Evolutionary conservation across 2,113 vertebrate species (phyloP), one percentile per base, ranked within the genome.

Genomic region (Hippocampus mohnikei): DNA sequence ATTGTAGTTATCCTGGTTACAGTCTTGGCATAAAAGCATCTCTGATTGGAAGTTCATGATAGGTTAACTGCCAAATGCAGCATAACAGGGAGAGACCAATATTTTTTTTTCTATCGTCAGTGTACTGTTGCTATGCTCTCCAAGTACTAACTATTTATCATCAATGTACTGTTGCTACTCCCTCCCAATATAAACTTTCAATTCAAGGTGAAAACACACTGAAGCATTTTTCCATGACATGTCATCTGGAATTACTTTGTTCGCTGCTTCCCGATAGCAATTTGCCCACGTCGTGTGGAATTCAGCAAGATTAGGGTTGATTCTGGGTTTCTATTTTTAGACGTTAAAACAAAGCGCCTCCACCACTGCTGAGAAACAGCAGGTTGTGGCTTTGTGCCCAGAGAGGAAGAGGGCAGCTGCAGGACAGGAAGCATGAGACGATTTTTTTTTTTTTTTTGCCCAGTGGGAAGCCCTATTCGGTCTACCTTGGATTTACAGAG

Each of bases 351-450:
- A 67, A 37, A 75, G 48, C 44, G 69, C 74, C 78, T 48, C 58
- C 63, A 81, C 81, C 80, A 78, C 79, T 77, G 79, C 70, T 21
- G 60, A 21, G 79, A 63, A 81, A 8, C 73, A 76, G 78, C 74
- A 64, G 74, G 48, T 73, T 70, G 78, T 79, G 42, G 60, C 70
- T 84, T 84, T 81, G 84, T 56, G 75, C 74, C 60, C 65, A 68
- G 76, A 81, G 72, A 87, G 81, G 83, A 85, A 88, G 71, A 81
- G 80, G 88, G 87, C 84, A 88, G 80, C 81, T 74, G 63, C 79
- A 79, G 81, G 85, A 87, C 77, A 87, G 85, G 88, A 91, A 91
- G 76, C 79, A 64, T 76, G 65, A 70, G 71, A 67, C 76, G 81
- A 83, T 55, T 55, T 50, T 20, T 6, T 50, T 48, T 18, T 48